Percentiles rank a stretch among this genome's conserved stretches.
Conservation (phyloP, 2,888 invertebrate species). For the Drosophila kanekoi region DNA sequence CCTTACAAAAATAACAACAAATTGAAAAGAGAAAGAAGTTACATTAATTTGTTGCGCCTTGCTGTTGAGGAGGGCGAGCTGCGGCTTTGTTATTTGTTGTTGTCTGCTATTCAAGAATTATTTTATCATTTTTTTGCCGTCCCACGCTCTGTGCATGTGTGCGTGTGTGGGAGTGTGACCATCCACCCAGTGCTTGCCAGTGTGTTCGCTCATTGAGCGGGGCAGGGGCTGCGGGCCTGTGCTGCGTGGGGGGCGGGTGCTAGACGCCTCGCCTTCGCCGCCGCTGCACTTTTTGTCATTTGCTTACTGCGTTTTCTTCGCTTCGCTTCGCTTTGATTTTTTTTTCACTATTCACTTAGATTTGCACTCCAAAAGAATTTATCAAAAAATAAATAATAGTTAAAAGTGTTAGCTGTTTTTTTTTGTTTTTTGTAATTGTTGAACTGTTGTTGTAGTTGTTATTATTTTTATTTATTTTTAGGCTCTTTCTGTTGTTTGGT, state of each 20-base stretch:
- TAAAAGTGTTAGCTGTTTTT: constrained; percentile 3
- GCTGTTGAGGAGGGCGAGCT: not conserved
- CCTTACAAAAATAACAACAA: not conserved
- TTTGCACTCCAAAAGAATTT: constrained; percentile 64
- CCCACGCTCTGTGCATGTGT: not conserved
- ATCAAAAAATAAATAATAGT: constrained; percentile 46
- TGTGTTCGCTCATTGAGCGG: constrained; percentile 15
- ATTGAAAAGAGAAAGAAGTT: not conserved
- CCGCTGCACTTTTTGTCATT: constrained; percentile 62
- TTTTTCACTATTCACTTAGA: constrained; percentile 22
- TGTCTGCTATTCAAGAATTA: constrained; percentile 22
- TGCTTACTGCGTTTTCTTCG: constrained; percentile 42
- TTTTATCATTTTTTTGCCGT: constrained; percentile 13
- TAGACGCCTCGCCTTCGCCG: constrained; percentile 60
- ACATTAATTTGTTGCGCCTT: not conserved
- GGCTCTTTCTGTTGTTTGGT: constrained; percentile 41
- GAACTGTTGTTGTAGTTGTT: constrained; percentile 19
- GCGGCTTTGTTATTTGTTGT: constrained; percentile 34
- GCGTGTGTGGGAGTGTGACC: constrained; percentile 19
- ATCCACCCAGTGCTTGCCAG: constrained; percentile 24
- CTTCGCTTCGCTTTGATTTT: constrained; percentile 9
- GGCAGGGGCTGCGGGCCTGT: not conserved
- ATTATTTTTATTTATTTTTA: constrained; percentile 29
- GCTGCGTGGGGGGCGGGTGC: constrained; percentile 19
- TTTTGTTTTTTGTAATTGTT: constrained; percentile 28